A percentile compares a stretch with the other conserved stretches of the same genome.
Evolutionary conservation across 2,113 vertebrate species (phyloP).

Genomic region (Ailurus styani): DNA sequence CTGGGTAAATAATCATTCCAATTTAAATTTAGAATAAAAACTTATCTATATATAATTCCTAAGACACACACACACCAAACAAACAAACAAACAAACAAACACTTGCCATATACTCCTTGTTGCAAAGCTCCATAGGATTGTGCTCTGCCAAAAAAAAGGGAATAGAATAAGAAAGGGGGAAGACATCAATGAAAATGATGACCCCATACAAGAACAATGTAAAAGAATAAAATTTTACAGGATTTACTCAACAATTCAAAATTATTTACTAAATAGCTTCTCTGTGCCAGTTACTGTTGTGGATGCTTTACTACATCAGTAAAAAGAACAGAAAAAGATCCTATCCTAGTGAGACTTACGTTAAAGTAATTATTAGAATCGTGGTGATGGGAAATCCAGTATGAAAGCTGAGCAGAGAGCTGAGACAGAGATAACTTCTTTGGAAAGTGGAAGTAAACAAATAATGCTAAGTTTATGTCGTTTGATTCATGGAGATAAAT

Average conservation of each 20-base stretch:
- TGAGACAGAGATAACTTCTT: neutral
- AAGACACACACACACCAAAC: no score
- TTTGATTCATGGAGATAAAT: neutral
- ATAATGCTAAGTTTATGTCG: neutral
- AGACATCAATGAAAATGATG: neutral
- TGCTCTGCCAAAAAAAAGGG: neutral
- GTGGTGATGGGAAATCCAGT: neutral
- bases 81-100: neutral
- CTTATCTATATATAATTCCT: no score
- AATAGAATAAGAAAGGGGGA: neutral
- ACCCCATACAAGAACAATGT: neutral
- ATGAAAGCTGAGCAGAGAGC: neutral
- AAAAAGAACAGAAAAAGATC: neutral
- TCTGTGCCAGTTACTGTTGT: neutral
- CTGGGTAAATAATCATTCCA: neutral
- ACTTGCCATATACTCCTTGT: neutral
- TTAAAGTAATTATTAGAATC: neutral
- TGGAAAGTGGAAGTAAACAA: neutral
- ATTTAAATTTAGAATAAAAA: neutral
- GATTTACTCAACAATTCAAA: neutral
- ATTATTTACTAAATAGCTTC: neutral
- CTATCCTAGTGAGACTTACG: neutral
- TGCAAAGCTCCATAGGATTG: neutral
- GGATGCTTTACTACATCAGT: neutral
- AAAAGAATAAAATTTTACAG: neutral